Conservation (phyloP, 1,140 invertebrate species). For the Drosophila biarmipes region DNA sequence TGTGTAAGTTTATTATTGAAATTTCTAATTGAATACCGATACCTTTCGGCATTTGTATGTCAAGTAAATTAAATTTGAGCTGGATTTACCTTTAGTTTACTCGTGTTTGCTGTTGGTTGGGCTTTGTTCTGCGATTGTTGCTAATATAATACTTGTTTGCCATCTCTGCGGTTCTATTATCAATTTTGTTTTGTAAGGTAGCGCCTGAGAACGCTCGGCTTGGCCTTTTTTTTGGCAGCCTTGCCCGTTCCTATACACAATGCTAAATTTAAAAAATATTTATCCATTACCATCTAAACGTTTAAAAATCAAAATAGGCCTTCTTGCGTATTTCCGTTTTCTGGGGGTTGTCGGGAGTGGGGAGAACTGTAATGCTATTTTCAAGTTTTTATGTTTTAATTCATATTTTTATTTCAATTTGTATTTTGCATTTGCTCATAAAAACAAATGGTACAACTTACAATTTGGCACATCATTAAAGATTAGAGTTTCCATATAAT, state of each 20-base stretch:
- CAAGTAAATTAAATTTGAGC: conserved; percentile 41
- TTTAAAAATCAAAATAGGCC: conserved; percentile 48
- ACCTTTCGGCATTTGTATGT: conserved; percentile 18
- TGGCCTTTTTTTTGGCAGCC: conserved; percentile 27
- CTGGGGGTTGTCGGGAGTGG: conserved; percentile 14
- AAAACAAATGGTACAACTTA: conserved; percentile 83
- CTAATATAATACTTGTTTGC: conserved; percentile 61
- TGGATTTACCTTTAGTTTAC: conserved; percentile 32
- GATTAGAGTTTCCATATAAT: conserved; percentile 74
- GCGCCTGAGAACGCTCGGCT: conserved; percentile 42
- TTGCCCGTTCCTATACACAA: conserved; percentile 60
- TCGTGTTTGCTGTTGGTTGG: conserved; percentile 17
- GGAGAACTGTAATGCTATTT: conserved; percentile 48
- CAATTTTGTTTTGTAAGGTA: conserved; percentile 72
- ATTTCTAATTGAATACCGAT: conserved; percentile 54
- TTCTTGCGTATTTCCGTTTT: conserved; percentile 19
- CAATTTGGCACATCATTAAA: conserved; percentile 84
- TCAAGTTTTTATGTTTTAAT: conserved; percentile 56
- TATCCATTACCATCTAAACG: conserved; percentile 61
- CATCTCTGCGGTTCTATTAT: conserved; percentile 47
- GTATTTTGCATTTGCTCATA: conserved; percentile 74
- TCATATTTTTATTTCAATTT: conserved; percentile 74
- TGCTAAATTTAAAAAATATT: conserved; percentile 73
- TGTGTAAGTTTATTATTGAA: conserved; percentile 53
- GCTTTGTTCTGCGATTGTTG: conserved; percentile 47